These are phyloP conservation scores for Geotrypetes seraphini DNA, from an alignment of 2,797 vertebrate species.

Conservation along the genomic window DNA sequence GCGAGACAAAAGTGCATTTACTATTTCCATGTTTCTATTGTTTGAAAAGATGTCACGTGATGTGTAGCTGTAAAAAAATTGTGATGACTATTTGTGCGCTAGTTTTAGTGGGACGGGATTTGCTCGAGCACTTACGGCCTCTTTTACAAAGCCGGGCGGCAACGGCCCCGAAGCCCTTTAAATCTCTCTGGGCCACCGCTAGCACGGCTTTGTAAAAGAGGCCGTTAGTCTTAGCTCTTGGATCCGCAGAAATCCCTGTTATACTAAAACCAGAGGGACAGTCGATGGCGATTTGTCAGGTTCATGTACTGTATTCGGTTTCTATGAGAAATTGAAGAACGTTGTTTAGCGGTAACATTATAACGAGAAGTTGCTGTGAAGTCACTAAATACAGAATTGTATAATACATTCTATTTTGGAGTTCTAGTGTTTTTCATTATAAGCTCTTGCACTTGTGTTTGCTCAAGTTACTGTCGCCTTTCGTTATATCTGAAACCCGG, in stretches of 20 bases:
- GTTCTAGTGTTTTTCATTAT: slow-evolving; percentile 23
- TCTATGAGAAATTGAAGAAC: slow-evolving; percentile 58
- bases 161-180: no score
- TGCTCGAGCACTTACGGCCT: slow-evolving; percentile 49
- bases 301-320: slow-evolving; percentile 47
- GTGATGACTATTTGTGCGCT: slow-evolving; percentile 12
- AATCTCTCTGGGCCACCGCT: no score
- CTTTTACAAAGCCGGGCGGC: no score
- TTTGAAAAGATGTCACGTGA: neutral
- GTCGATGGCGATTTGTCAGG: slow-evolving; percentile 31
- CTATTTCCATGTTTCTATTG: neutral
- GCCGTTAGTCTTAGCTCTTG: slow-evolving; percentile 24
- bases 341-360: slow-evolving; percentile 60
- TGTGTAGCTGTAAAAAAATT: neutral
- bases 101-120: slow-evolving; percentile 33
- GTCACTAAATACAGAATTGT: slow-evolving; percentile 64
- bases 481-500: no score
- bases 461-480: no score
- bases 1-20: neutral
- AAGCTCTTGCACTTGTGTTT: neutral
- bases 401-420: slow-evolving; percentile 35
- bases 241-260: slow-evolving; percentile 33
- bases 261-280: slow-evolving; percentile 31
- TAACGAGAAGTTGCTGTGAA: slow-evolving; percentile 52
- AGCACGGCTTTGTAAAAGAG: no score